These are phyloP conservation scores for Corythornis vintsioides DNA, from an alignment of 2,113 vertebrate genomes.

Conservation along the genomic window DNA sequence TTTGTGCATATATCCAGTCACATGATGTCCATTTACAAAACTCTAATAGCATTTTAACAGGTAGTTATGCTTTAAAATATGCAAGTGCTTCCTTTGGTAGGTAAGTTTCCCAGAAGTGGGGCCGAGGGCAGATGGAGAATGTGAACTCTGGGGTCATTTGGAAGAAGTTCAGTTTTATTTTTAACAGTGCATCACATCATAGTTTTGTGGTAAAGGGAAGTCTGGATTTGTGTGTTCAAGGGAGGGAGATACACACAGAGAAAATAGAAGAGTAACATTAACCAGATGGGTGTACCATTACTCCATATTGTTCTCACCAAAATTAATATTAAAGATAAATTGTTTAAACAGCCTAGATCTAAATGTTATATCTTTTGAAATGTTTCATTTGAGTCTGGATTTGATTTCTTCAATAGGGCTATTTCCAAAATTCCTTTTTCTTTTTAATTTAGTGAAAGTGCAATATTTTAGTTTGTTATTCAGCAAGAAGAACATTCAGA, in stretches of 20 bases:
- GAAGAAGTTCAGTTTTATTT: neutral
- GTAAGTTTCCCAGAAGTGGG: neutral
- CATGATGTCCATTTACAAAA: neutral
- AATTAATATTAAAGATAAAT: neutral
- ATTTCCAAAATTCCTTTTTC: neutral
- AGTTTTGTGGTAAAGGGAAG: neutral
- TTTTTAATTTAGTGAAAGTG: neutral
- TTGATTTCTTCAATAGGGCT: neutral
- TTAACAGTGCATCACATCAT: neutral
- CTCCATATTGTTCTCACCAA: neutral
- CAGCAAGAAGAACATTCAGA: neutral
- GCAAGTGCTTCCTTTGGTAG: neutral
- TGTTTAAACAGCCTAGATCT: neutral
- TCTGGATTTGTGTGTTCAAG: neutral
- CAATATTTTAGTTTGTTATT: neutral
- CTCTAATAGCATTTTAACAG: neutral
- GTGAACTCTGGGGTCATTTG: neutral
- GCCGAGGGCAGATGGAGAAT: neutral
- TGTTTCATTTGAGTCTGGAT: neutral
- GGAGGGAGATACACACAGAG: neutral
- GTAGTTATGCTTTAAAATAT: neutral
- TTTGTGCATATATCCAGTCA: rapidly evolving
- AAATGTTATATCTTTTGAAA: neutral
- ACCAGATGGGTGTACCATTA: neutral
- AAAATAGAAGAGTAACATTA: neutral